Percentiles rank a stretch among this genome's conserved stretches.
These are phyloP conservation scores for Palaemon carinicauda DNA, from an alignment of 1,140 invertebrate species.

Conservation along the genomic window DNA sequence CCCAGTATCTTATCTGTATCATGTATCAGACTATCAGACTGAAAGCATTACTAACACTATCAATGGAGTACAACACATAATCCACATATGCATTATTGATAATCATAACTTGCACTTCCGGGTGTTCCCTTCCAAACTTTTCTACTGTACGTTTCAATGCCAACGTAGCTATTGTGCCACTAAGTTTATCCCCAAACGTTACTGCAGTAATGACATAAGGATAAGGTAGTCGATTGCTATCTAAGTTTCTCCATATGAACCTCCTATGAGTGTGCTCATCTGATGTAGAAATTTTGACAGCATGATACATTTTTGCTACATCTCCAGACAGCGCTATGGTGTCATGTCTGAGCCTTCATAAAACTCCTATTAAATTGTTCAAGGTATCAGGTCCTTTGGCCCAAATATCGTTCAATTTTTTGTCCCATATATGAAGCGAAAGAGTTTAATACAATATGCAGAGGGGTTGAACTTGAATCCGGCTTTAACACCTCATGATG, in stretches of 20 bases:
- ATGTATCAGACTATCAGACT: not conserved
- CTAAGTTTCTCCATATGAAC: not conserved
- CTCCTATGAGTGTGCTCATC: not conserved
- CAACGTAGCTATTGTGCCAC: not conserved
- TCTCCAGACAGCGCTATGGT: not conserved
- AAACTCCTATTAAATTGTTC: not conserved
- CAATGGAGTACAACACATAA: not conserved
- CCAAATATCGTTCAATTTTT: too few species aligned
- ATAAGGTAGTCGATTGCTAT: not conserved
- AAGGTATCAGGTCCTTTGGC: not conserved
- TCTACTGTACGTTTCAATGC: not conserved
- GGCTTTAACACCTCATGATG: too few species aligned
- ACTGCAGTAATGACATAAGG: not conserved
- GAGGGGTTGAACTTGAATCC: not conserved
- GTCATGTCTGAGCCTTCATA: slow-evolving; percentile 7
- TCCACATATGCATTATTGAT: not conserved
- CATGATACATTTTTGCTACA: not conserved
- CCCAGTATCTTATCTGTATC: not conserved
- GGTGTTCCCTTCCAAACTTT: too few species aligned
- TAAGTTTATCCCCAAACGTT: not conserved
- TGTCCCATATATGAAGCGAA: not conserved
- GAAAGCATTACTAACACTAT: too few species aligned
- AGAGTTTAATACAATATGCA: not conserved
- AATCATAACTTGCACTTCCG: not conserved
- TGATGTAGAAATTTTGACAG: not conserved